Base-by-base conservation (phyloP, 2,113 vertebrate genomes). In the Misgurnus mizolepis region DNA sequence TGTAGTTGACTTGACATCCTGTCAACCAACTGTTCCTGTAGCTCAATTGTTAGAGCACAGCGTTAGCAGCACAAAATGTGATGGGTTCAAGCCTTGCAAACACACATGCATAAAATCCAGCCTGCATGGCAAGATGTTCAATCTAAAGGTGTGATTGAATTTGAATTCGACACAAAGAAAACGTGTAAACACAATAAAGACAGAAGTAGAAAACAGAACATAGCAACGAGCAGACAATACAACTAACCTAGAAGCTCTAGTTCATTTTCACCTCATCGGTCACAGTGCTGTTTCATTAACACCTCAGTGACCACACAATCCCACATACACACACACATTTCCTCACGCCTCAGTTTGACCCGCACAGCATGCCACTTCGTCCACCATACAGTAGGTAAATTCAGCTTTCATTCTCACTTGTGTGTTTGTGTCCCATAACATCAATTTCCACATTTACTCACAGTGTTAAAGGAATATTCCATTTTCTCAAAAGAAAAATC, bases 261-360 rank as follows among this genome's bases (percentile, higher is more conserved):
- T 79, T 85, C 60, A 85, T 83, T 85, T 83, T 81, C 84, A 83
- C 84, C 76, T 68, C 65, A 75, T 67, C 68, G 79, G 75, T 85
- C 84, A 79, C 49, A 75, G 79, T 61, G 56, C 70, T 70, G 81
- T 83, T 86, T 86, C 79, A 83, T 86, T 86, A 83, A 86, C 84
- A 86, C 84, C 84, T 83, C 39, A 3, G 7, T 73, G 53, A 80
- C 67, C 17, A 64, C 77, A 67, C 78, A 76, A 5, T 22, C 65
- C 67, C 43, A 76, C 65, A 41, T 43, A 62, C 22, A 39, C 77
- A 69, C 58, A 67, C 62, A 73, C 73, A 72, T 9, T 72, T 53
- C 70, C 27, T 62, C 64, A 15, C 18, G 73, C 47, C 64, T 67
- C 67, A 78, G 79, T 40, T 49, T 64, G 75, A 74, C 62, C 5